These are phyloP conservation scores for Elachura formosa DNA, from an alignment of 2,113 vertebrate species.

Conservation along the genomic window DNA sequence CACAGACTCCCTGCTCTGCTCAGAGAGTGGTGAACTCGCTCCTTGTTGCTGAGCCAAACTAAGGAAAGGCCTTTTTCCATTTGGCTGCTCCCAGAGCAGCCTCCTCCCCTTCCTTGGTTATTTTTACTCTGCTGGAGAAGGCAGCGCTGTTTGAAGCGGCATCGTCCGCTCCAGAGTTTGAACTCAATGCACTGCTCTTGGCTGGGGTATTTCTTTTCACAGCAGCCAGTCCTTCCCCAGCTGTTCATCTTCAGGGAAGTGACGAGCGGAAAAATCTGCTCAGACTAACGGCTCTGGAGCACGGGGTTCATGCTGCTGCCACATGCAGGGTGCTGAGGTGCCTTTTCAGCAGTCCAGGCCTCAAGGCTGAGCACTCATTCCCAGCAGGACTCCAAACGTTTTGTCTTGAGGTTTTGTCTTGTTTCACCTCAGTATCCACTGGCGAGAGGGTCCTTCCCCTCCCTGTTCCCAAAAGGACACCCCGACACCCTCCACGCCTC, in stretches of 20 bases:
- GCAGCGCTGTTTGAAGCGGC: background rate
- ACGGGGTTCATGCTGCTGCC: rapidly evolving
- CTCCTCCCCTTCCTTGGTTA: slow-evolving; percentile 22
- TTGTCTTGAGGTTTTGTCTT: background rate
- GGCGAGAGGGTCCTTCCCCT: rapidly evolving
- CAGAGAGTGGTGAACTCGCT: slow-evolving; percentile 4
- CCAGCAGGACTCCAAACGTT: rapidly evolving
- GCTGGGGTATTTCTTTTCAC: background rate
- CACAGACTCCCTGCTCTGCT: background rate
- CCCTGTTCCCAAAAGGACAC: background rate
- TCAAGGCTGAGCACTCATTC: background rate
- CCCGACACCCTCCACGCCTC: background rate
- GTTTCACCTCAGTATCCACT: rapidly evolving
- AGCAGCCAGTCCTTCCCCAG: background rate
- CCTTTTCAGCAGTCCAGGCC: background rate
- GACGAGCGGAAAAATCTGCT: slow-evolving; percentile 33
- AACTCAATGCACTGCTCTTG: background rate
- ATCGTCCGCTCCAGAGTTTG: background rate
- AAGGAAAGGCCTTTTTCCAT: slow-evolving; percentile 35
- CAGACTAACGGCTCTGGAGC: background rate
- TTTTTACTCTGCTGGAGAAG: slow-evolving; percentile 41
- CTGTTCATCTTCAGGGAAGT: background rate
- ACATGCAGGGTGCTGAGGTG: background rate
- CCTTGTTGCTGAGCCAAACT: slow-evolving; percentile 7
- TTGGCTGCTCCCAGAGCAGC: background rate